Conservation (phyloP, 2,888 invertebrate species). For the Eulithis testata region DNA sequence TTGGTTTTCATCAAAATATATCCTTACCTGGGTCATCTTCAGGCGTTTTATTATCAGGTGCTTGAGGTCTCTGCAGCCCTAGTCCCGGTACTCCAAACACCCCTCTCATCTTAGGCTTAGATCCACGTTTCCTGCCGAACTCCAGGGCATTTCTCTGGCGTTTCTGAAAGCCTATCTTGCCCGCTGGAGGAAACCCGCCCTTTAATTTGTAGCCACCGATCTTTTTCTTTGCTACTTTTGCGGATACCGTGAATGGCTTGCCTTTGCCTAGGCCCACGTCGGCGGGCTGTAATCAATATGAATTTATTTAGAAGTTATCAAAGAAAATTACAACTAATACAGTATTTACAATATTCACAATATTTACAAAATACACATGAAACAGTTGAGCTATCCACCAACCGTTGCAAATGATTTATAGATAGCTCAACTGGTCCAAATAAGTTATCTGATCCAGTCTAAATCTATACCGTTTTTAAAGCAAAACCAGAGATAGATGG, state of each 20-base stretch:
- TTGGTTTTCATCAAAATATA: background rate
- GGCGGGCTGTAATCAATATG: slow-evolving; percentile 54
- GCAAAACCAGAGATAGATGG: too few species aligned
- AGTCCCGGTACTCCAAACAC: slow-evolving; percentile 92
- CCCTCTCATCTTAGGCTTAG: slow-evolving; percentile 95
- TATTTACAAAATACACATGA: too few species aligned
- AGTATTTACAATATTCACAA: too few species aligned
- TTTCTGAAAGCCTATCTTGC: slow-evolving; percentile 90
- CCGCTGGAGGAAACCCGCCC: slow-evolving; percentile 85
- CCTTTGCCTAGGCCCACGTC: slow-evolving; percentile 91
- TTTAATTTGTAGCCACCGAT: slow-evolving; percentile 88
- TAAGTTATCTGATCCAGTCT: too few species aligned
- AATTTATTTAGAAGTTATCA: background rate
- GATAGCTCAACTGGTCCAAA: too few species aligned
- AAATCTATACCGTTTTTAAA: too few species aligned
- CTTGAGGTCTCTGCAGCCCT: slow-evolving; percentile 88
- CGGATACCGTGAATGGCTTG: slow-evolving; percentile 89
- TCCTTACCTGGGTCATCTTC: slow-evolving; percentile 79
- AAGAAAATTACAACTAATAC: too few species aligned
- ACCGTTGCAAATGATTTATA: too few species aligned
- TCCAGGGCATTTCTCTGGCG: slow-evolving; percentile 88
- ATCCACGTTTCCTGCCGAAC: slow-evolving; percentile 92
- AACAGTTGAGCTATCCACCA: too few species aligned
- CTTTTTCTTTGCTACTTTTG: slow-evolving; percentile 91
- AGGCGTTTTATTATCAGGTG: slow-evolving; percentile 80